Conservation (phyloP, 2,113 vertebrate species). For the Carassius carassius region DNA sequence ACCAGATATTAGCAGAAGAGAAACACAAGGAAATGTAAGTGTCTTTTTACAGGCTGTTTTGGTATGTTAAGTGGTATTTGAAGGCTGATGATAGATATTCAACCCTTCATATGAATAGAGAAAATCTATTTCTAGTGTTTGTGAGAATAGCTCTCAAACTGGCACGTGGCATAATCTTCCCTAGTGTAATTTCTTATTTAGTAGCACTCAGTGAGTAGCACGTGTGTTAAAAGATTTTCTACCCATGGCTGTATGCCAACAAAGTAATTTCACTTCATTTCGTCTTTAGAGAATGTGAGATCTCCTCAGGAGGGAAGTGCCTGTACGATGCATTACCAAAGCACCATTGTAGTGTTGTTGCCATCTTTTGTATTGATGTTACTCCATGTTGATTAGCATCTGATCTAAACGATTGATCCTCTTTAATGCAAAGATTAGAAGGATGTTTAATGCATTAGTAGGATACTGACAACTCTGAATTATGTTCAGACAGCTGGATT, state of each 20-base stretch:
- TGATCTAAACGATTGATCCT: background rate
- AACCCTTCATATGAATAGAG: background rate
- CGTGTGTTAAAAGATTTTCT: background rate
- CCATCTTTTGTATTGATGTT: slow-evolving; percentile 1
- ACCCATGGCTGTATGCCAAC: background rate
- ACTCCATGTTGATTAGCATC: background rate
- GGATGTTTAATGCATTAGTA: background rate
- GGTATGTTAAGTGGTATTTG: background rate
- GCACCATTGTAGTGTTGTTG: slow-evolving; percentile 4
- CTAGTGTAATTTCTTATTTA: background rate
- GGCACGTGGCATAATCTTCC: background rate
- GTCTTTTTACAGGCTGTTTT: background rate
- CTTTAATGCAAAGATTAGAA: slow-evolving; percentile 13
- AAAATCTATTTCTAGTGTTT: background rate
- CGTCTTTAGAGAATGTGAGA: background rate
- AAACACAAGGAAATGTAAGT: slow-evolving; percentile 96
- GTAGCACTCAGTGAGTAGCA: background rate
- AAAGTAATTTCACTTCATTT: background rate
- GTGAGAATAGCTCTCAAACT: background rate
- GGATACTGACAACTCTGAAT: background rate
- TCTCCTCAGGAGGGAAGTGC: background rate
- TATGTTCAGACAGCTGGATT: background rate
- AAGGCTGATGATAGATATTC: background rate
- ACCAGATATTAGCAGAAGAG: slow-evolving; percentile 97
- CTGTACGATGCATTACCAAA: background rate